phyloP scores from a whole-genome alignment of 2,113 vertebrate species.

The Mesocricetus auratus region DNA sequence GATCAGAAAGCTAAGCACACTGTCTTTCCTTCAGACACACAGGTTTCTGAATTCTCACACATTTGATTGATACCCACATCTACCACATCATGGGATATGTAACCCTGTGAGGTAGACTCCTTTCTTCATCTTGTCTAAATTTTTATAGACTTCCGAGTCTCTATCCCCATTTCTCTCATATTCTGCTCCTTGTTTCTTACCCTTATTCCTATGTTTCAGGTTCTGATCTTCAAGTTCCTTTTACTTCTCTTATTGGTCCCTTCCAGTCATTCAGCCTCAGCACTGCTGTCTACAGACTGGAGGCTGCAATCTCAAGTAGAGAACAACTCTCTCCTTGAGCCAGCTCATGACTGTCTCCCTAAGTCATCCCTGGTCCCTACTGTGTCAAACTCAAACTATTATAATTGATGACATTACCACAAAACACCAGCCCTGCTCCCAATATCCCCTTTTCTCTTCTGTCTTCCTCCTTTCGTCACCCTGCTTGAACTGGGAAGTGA shows the following conservation, averaged over 20 bases:
- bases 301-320: neutral
- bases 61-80: neutral
- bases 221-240: neutral
- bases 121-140: neutral
- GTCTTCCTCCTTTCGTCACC: neutral
- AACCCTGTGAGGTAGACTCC: neutral
- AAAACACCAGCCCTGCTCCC: neutral
- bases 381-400: neutral
- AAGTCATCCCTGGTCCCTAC: neutral
- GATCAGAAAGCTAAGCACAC: neutral
- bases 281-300: neutral
- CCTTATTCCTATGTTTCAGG: neutral
- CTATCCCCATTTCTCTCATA: neutral
- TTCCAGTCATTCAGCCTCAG: neutral
- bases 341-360: neutral
- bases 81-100: neutral
- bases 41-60: neutral
- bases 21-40: neutral
- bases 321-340: neutral
- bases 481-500: neutral
- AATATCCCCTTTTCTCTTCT: neutral
- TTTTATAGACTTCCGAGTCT: neutral
- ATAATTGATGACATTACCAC: neutral
- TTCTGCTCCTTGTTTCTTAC: rapidly evolving
- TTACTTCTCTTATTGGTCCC: neutral